Conservation (phyloP, 2,888 invertebrate species). For the Oconnorella tubifera region DNA sequence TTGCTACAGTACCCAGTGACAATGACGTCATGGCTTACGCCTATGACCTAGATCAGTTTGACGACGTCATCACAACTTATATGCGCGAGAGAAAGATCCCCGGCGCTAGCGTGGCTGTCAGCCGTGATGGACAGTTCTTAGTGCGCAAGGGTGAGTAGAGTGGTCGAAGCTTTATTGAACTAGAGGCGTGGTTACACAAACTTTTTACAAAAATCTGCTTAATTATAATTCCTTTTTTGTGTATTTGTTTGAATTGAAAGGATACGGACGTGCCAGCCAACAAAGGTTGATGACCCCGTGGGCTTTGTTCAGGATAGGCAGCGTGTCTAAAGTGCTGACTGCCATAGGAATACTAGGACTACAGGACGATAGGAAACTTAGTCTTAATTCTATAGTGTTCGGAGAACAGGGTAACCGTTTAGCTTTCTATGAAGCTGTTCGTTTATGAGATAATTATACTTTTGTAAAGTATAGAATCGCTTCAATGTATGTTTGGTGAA, state of each 20-base stretch:
- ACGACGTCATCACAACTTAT: conserved; percentile 29
- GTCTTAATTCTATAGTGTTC: conserved; percentile 30
- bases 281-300: conserved; percentile 32
- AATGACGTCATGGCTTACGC: conserved; percentile 9
- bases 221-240: too few relatives aligned
- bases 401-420: conserved; percentile 26
- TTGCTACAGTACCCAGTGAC: conserved; percentile 5
- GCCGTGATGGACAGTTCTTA: conserved; percentile 27
- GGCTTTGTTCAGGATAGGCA: conserved; percentile 33
- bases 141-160: conserved; percentile 30
- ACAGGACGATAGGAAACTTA: conserved; percentile 23
- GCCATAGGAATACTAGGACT: conserved; percentile 30
- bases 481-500: neutral
- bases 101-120: conserved; percentile 34
- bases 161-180: neutral
- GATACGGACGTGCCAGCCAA: conserved; percentile 30
- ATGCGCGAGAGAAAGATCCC: conserved; percentile 34
- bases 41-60: conserved; percentile 27
- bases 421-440: too few relatives aligned
- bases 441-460: neutral
- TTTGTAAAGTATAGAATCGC: neutral
- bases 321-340: conserved; percentile 34
- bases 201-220: too few relatives aligned
- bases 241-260: too few relatives aligned
- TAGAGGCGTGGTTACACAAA: neutral